Percentiles rank a stretch among this genome's conserved stretches.
Conservation (phyloP, 2,888 invertebrate genomes). For the Bellardia pandia region DNA sequence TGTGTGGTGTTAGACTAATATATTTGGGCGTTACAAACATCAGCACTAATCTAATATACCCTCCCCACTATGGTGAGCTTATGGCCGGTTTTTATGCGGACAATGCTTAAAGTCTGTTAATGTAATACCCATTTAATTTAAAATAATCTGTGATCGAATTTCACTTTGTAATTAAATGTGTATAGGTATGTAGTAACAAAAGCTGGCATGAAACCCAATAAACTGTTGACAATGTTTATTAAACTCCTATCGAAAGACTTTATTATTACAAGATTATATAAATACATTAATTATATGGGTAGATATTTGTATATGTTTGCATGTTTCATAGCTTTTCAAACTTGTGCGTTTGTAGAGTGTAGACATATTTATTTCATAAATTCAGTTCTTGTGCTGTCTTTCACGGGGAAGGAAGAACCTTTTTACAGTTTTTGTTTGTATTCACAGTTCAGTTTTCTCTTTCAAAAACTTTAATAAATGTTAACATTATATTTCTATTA, state of each 20-base stretch:
- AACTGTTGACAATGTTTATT: too few species aligned
- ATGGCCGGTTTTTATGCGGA: too few species aligned
- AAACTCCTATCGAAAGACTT: too few species aligned
- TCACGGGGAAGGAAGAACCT: neutral
- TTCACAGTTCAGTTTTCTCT: slow-evolving; percentile 8
- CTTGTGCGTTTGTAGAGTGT: neutral
- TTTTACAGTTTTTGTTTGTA: neutral
- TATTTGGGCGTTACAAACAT: too few species aligned
- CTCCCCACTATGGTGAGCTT: too few species aligned
- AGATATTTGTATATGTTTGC: neutral
- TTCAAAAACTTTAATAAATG: slow-evolving; percentile 59
- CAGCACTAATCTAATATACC: too few species aligned
- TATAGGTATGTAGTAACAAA: neutral
- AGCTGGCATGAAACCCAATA: too few species aligned
- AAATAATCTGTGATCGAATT: too few species aligned
- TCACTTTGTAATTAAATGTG: neutral
- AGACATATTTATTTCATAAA: slow-evolving; percentile 7
- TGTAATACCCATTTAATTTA: too few species aligned
- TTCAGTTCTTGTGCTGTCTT: neutral
- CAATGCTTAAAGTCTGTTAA: too few species aligned
- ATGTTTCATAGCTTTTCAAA: neutral
- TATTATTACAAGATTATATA: slow-evolving; percentile 1
- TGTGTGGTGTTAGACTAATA: too few species aligned
- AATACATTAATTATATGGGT: neutral
- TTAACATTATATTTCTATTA: slow-evolving; percentile 60